Evolutionary conservation across 2,888 invertebrate species (phyloP).

Genomic region (Cotesia congregata): DNA sequence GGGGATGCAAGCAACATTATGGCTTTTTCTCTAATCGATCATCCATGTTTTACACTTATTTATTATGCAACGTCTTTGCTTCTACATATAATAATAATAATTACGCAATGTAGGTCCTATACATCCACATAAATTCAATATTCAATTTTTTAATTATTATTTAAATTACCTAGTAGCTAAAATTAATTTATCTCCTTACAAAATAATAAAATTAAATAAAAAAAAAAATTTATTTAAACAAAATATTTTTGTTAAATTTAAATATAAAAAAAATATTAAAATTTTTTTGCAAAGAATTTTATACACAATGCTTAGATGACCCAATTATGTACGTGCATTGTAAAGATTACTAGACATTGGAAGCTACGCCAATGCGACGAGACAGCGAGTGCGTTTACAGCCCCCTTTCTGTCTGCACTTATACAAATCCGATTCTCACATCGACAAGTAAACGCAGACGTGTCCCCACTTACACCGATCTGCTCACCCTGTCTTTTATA

Average conservation of each 20-base stretch:
- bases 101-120: too few relatives aligned
- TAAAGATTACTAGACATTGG: conserved; percentile 38
- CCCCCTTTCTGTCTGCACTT: conserved; percentile 66
- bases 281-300: not conserved
- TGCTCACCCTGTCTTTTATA: conserved; percentile 52
- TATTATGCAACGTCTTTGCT: not conserved
- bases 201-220: too few relatives aligned
- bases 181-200: too few relatives aligned
- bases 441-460: conserved; percentile 45
- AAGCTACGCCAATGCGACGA: conserved; percentile 63
- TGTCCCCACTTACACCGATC: conserved; percentile 8
- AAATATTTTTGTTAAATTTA: too few relatives aligned
- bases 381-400: conserved; percentile 56
- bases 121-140: too few relatives aligned
- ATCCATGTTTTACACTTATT: not conserved
- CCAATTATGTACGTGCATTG: conserved; percentile 42
- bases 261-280: too few relatives aligned
- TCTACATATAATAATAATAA: too few relatives aligned
- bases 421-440: conserved; percentile 58
- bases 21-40: conserved; percentile 27
- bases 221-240: too few relatives aligned
- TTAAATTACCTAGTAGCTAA: too few relatives aligned
- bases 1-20: conserved; percentile 24
- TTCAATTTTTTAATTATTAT: too few relatives aligned
- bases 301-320: conserved; percentile 45